Evolutionary conservation across 2,888 invertebrate genomes (phyloP).

Genomic region (Sinhomidia bicolor): DNA sequence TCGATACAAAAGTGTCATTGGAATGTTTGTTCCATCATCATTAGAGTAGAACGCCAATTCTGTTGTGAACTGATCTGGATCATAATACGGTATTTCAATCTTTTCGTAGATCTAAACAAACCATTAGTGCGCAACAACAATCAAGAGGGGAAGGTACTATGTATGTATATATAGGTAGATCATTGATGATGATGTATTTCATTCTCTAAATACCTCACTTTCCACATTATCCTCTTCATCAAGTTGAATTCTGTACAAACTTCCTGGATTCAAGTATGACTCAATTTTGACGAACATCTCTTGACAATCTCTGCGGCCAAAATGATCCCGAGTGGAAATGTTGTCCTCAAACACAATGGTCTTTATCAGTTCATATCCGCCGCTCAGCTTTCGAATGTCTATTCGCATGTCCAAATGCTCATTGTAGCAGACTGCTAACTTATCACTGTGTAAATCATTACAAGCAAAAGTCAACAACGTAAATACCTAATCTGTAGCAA

Average conservation of each 20-base stretch:
- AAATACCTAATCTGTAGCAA: no score
- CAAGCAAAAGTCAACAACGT: not conserved
- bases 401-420: constrained; percentile 96
- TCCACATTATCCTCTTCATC: constrained; percentile 82
- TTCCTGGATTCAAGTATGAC: constrained; percentile 94
- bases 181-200: no score
- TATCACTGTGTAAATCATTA: constrained; percentile 84
- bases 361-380: constrained; percentile 87
- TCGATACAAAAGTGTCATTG: constrained; percentile 95
- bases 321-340: constrained; percentile 89
- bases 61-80: constrained; percentile 53
- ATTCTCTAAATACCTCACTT: constrained; percentile 54
- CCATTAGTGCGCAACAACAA: constrained; percentile 47
- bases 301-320: constrained; percentile 91
- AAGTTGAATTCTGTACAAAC: constrained; percentile 93
- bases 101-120: constrained; percentile 88
- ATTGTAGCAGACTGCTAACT: constrained; percentile 93
- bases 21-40: constrained; percentile 95
- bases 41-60: constrained; percentile 94
- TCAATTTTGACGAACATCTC: constrained; percentile 97
- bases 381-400: constrained; percentile 86
- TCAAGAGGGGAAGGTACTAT: not conserved
- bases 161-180: no score
- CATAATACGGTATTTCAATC: constrained; percentile 88
- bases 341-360: constrained; percentile 93